Conservation (phyloP, 2,113 vertebrate genomes). For the Pristiophorus japonicus region DNA sequence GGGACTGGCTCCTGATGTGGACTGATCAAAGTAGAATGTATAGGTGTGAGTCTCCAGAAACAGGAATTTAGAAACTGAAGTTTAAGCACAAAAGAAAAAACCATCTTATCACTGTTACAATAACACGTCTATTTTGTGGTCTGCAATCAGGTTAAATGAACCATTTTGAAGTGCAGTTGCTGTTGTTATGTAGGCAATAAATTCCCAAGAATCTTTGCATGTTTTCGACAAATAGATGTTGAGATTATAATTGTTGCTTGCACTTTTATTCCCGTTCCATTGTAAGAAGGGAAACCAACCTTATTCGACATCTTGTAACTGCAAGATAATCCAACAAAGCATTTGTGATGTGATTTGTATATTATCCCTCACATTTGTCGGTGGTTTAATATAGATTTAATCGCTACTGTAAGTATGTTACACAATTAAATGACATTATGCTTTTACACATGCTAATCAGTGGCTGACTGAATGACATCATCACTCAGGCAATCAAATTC, state of each 20-base stretch:
- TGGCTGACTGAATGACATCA: not conserved
- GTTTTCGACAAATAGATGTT: not conserved
- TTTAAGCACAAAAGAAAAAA: not conserved
- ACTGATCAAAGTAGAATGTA: not conserved
- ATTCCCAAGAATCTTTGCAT: not conserved
- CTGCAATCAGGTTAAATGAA: not conserved
- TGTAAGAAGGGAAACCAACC: not conserved
- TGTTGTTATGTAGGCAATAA: not conserved
- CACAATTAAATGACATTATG: not conserved
- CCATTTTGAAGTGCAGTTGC: not conserved
- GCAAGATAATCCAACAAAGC: not conserved
- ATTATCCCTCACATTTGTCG: not conserved
- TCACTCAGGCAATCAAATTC: not conserved
- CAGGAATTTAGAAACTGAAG: not conserved
- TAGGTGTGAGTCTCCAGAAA: not conserved
- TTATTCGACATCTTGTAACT: not conserved
- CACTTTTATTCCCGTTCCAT: not conserved
- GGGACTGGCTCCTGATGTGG: not conserved
- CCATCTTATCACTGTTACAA: not conserved
- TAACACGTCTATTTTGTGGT: not conserved
- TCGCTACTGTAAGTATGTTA: not conserved
- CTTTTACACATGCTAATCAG: not conserved
- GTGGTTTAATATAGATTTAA: not conserved
- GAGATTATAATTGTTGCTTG: not conserved
- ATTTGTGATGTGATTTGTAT: not conserved